These are phyloP conservation scores for Microchirus variegatus DNA, from an alignment of 2,797 vertebrate genomes.

Conservation along the genomic window DNA sequence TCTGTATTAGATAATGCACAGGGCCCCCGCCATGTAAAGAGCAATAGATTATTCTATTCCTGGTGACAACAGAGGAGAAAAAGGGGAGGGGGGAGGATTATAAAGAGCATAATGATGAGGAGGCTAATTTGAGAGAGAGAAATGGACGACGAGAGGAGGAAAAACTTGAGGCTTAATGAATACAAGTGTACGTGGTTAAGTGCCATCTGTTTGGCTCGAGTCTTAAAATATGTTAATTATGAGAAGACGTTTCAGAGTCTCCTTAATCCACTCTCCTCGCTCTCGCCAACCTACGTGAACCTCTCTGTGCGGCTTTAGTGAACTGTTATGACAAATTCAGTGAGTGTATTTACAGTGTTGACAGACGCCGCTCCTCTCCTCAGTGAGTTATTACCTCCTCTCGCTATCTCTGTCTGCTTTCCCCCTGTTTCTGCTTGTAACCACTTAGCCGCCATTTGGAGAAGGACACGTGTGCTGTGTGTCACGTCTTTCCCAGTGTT, in stretches of 20 bases:
- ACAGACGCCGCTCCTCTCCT: conserved; percentile 46
- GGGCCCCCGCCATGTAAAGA: conserved; percentile 61
- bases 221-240: conserved; percentile 43
- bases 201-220: conserved; percentile 40
- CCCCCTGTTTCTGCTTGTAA: conserved; percentile 30
- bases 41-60: conserved; percentile 70
- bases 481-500: conserved; percentile 52
- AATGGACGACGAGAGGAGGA: conserved; percentile 1
- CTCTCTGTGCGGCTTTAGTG: conserved; percentile 63
- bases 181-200: conserved; percentile 42
- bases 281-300: conserved; percentile 47
- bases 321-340: conserved; percentile 63
- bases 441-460: conserved; percentile 62
- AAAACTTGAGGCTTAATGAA: conserved; percentile 43
- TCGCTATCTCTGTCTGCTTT: conserved; percentile 7
- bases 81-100: conserved; percentile 46
- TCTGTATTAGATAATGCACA: conserved; percentile 71
- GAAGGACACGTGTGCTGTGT: conserved; percentile 59
- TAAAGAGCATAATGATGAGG: conserved; percentile 62
- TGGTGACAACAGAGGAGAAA: conserved; percentile 62
- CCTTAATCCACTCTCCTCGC: conserved; percentile 44
- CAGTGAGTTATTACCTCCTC: conserved; percentile 33
- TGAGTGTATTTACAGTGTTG: conserved; percentile 59
- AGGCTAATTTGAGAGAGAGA: conserved; percentile 65
- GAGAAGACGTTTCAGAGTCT: conserved; percentile 29